Percentiles rank a stretch among this genome's conserved stretches.
These are phyloP conservation scores for Choreutis nemorana DNA, from an alignment of 2,888 invertebrate species.

Conservation along the genomic window DNA sequence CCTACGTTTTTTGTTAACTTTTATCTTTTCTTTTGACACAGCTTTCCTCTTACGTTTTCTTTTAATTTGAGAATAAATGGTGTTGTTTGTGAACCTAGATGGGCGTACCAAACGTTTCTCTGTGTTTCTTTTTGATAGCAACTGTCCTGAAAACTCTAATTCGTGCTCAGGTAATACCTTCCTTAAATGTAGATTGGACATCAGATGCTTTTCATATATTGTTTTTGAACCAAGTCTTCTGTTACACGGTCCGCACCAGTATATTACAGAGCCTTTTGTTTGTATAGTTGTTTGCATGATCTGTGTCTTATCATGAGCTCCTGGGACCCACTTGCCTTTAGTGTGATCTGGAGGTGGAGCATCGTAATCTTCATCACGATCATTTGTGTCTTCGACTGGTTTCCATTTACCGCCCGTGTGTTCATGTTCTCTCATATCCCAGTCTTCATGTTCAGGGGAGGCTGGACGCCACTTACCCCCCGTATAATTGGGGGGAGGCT, in stretches of 20 bases:
- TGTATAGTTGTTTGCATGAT: constrained; percentile 61
- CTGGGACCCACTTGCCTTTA: constrained; percentile 85
- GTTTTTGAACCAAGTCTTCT: constrained; percentile 75
- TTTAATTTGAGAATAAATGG: constrained; percentile 27
- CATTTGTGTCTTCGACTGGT: constrained; percentile 40
- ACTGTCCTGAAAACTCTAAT: constrained; percentile 67
- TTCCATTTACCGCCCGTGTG: constrained; percentile 74
- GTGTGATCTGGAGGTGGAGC: constrained; percentile 76
- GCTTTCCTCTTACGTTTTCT: constrained; percentile 21
- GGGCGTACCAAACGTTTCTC: constrained; percentile 41
- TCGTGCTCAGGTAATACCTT: constrained; percentile 73
- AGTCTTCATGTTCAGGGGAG: constrained; percentile 60
- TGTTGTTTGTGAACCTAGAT: constrained; percentile 35
- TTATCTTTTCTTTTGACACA: constrained; percentile 19
- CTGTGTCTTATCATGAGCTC: constrained; percentile 61
- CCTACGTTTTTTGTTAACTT: constrained; percentile 51
- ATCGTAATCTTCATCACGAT: constrained; percentile 57
- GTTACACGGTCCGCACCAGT: constrained; percentile 85
- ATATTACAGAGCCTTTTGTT: constrained; percentile 66
- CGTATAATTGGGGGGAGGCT: constrained; percentile 65
- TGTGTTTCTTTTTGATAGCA: constrained; percentile 30
- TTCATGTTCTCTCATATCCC: constrained; percentile 57
- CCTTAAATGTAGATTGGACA: constrained; percentile 75
- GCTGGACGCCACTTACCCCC: constrained; percentile 57
- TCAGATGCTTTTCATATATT: constrained; percentile 79